Base-by-base conservation (phyloP, 2,888 invertebrate genomes). In the Dolichopus griseipennis region DNA sequence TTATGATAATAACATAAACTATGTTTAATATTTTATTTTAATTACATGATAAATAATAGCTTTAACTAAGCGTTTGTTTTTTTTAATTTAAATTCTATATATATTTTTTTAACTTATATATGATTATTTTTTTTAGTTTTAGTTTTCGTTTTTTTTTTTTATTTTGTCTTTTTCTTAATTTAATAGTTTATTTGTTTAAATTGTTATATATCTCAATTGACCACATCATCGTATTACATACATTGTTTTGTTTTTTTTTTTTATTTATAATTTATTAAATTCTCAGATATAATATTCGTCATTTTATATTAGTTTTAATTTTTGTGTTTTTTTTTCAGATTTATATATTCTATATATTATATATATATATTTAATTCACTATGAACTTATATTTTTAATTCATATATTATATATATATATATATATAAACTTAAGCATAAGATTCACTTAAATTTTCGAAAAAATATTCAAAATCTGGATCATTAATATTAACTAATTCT, bases 361-460 rank as follows among this genome's bases (percentile, higher is more conserved):
- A 37, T 37, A 37, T 37, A 37, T 12, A 22, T 61, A 37, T 61
- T 65, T n/a, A n/a, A n/a, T 67, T 63, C 62, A 33, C 20, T 43
- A 64, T 34, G 20, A 62, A 64, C 18, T 52, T 12, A 52, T 52
- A 18, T 37, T 61, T 64, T 64, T 9, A 34, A 9, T 64, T 34
- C 18, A 10, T 27, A 27, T 63, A 6, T 68, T 65, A 37, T 68
- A 62, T 66, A 12, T 22, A 62, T 66, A 12, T 22, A 37, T 61
- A 65, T 65, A 6, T 64, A 37, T 65, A 61, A 70, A 65, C 76
- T 84, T 82, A 87, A 80, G 87, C 86, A 80, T 87, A 87, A 73
- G 87, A 83, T 79, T 87, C 86, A 81, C 87, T 87, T 81, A 87
- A 80, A 78, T 86, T 85, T 79, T 87, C 87, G 78, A 87, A 84